Evolutionary conservation across 2,888 invertebrate genomes (phyloP), one percentile per base, ranked within the genome.

Genomic region (Entomobrya multifasciata): DNA sequence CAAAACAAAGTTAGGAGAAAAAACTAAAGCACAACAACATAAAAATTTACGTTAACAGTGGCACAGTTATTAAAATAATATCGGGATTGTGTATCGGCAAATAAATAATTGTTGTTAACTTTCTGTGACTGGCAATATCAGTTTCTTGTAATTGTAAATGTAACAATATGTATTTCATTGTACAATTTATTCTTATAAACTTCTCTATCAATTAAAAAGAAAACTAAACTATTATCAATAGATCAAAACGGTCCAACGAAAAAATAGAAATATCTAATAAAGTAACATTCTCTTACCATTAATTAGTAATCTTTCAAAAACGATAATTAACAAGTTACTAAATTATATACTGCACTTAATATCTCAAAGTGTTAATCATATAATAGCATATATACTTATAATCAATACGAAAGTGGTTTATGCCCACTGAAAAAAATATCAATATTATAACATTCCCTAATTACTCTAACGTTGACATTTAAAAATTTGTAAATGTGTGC

Each of bases 51-150:
- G 2, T 30, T 5, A 30, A 20, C 44, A 22, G 11, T 17, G 41
- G 44, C 36, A 44, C 20, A 67, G 20, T 67, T 67, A 44, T 13
- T 30, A 72, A 52, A 72, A 72, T 72, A 76, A 76, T 76, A 76
- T 76, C 55, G 76, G 57, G 76, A 36, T 57, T 36, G 55, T 49
- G 17, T 57, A 25, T 49, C 27, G 27, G 47, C 49, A 72, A 72
- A 72, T 72, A 49, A 52, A 49, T 4, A 36, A 8, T n/a, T 44
- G 5, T 67, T 72, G 25, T 72, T 72, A 27, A 72, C 72, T 49
- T 67, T 49, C 25, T 72, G 72, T 72, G 72, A 72, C 72, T 72
- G 72, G 52, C 72, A 72, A 72, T 72, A 72, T 49, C 72, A 72
- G 13, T 30, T 49, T 30, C 25, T 72, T 72, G 70, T 70, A 70